These are phyloP conservation scores for Yponomeuta plumbellus DNA, from an alignment of 2,888 invertebrate genomes.

Conservation along the genomic window DNA sequence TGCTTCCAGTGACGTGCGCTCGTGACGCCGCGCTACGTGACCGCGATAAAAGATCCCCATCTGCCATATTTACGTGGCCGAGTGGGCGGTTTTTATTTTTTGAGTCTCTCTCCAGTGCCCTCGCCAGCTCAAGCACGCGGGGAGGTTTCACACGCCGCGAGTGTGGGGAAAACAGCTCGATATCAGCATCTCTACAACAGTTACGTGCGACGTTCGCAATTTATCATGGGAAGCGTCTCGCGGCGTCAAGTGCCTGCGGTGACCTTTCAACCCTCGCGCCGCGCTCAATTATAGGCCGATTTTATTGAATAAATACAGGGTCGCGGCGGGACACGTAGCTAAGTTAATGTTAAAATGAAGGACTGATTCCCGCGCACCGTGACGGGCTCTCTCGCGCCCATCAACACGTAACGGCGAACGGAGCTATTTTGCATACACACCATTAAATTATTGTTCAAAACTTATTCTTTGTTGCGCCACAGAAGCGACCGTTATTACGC, in stretches of 20 bases:
- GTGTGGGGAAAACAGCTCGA: constrained; percentile 48
- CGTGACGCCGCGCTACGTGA: constrained; percentile 75
- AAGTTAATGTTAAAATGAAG: constrained; percentile 72
- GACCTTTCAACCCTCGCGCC: constrained; percentile 7
- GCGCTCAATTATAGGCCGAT: constrained; percentile 7
- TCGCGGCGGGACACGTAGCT: constrained; percentile 28
- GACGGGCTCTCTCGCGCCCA: constrained; percentile 66
- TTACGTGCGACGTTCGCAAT: constrained; percentile 10
- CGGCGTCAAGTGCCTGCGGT: constrained; percentile 11
- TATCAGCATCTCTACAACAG: constrained; percentile 6
- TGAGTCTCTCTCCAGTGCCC: constrained; percentile 57
- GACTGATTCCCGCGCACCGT: constrained; percentile 72
- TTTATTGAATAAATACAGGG: constrained; percentile 14
- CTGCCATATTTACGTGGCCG: constrained; percentile 74
- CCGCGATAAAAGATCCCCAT: constrained; percentile 77
- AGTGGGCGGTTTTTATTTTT: constrained; percentile 75
- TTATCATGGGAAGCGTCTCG: constrained; percentile 11
- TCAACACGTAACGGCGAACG: constrained; percentile 69
- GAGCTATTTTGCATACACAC: constrained; percentile 74
- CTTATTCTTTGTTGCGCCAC: constrained; percentile 74
- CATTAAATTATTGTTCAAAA: constrained; percentile 76
- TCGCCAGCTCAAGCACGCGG: constrained; percentile 42
- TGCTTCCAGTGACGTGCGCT: constrained; percentile 69
- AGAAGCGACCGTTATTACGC: constrained; percentile 66
- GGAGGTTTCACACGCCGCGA: constrained; percentile 66